phyloP scores from a whole-genome alignment of 2,797 vertebrate genomes.

The Hipposideros larvatus region DNA sequence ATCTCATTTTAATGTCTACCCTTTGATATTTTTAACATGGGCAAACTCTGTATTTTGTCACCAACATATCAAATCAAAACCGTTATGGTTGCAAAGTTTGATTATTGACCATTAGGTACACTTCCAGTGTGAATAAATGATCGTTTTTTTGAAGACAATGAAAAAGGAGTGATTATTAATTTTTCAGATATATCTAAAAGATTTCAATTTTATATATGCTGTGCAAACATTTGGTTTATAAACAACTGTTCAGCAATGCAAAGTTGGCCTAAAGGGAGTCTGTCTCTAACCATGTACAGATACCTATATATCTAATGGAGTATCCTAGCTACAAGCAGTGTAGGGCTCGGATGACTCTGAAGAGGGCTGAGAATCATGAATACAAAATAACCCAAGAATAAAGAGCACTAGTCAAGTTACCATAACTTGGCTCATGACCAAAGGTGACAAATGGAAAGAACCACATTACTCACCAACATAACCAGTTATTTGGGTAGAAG shows the following conservation, averaged over 20 bases:
- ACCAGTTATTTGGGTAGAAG: neutral
- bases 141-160: neutral
- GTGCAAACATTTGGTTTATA: neutral
- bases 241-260: neutral
- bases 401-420: neutral
- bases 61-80: neutral
- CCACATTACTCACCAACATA: conserved; percentile 67
- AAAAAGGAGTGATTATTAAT: neutral
- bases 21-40: neutral
- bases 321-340: neutral
- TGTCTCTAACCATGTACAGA: too few relatives aligned
- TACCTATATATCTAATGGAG: too few relatives aligned
- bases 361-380: neutral
- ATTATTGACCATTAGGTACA: neutral
- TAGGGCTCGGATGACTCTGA: neutral
- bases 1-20: neutral
- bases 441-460: neutral
- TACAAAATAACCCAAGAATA: neutral
- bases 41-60: conserved; percentile 41
- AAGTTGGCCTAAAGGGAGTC: neutral
- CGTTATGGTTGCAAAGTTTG: neutral
- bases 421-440: neutral
- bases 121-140: neutral
- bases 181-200: conserved; percentile 28
- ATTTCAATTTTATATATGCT: neutral